Percentiles rank a stretch among this genome's conserved stretches.
Conservation (phyloP, 2,888 invertebrate genomes). For the Venusia cambrica region DNA sequence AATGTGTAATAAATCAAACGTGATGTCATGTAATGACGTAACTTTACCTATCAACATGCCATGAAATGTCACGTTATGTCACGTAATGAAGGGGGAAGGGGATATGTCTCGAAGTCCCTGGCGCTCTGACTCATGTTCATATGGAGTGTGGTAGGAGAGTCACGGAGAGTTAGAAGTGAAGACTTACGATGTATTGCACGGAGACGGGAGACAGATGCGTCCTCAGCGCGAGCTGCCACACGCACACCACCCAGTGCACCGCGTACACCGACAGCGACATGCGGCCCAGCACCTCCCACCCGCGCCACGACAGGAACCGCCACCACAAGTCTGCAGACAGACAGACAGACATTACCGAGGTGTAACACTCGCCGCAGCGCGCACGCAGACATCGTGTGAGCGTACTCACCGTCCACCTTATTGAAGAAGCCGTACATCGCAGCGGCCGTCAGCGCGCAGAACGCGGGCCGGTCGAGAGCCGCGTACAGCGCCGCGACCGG, state of each 20-base stretch:
- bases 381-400: no score
- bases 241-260: constrained; percentile 54
- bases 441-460: constrained; percentile 34
- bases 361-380: no score
- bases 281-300: constrained; percentile 49
- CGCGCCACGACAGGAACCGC: constrained; percentile 50
- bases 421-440: constrained; percentile 48
- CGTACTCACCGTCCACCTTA: constrained; percentile 48
- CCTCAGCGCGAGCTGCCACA: constrained; percentile 37
- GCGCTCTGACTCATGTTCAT: no score
- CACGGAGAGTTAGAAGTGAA: no score
- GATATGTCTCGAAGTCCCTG: no score
- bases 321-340: constrained; percentile 41
- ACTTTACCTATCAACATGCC: no score
- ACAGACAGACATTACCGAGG: no score
- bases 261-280: constrained; percentile 53
- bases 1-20: no score
- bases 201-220: constrained; percentile 29
- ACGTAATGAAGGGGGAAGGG: no score
- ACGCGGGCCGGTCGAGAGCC: constrained; percentile 46
- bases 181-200: constrained; percentile 38
- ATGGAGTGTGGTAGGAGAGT: no score
- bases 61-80: no score
- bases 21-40: no score
- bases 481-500: constrained; percentile 40